A percentile compares a stretch with the other conserved stretches of the same genome.
phyloP scores from a whole-genome alignment of 2,113 vertebrate genomes.

The Rhinoderma darwinii region DNA sequence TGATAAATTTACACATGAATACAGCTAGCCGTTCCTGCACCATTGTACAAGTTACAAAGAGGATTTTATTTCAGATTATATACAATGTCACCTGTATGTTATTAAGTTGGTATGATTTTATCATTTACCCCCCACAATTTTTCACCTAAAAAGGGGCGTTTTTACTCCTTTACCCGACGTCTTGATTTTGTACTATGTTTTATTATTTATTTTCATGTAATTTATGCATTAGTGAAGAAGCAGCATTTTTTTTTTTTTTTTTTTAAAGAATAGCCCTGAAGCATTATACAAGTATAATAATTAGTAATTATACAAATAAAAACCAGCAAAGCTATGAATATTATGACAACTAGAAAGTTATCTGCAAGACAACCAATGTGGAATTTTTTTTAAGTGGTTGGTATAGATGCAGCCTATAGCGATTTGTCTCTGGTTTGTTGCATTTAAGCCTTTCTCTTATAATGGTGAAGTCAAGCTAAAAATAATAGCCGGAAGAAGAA shows the following conservation, averaged over 20 bases:
- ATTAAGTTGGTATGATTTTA: no score
- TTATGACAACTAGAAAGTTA: background rate
- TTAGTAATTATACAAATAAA: background rate
- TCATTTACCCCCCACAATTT: no score
- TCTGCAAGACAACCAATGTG: background rate
- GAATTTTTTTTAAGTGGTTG: background rate
- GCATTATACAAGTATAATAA: background rate
- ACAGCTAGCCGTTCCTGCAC: background rate
- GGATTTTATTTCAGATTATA: background rate
- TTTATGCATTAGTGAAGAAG: background rate
- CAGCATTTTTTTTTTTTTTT: no score
- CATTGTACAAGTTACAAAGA: background rate
- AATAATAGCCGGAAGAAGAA: background rate
- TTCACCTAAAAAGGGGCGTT: background rate
- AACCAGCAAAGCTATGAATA: background rate
- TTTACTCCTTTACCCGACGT: background rate
- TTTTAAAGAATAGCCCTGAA: background rate
- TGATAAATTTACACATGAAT: conserved; percentile 1
- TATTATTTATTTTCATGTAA: background rate
- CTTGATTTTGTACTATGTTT: background rate
- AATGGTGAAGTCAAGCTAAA: background rate
- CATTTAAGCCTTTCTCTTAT: background rate
- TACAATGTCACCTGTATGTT: background rate
- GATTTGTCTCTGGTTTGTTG: background rate
- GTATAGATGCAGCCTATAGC: background rate